phyloP scores from a whole-genome alignment of 2,797 vertebrate genomes.

The Molossus alvarezi region DNA sequence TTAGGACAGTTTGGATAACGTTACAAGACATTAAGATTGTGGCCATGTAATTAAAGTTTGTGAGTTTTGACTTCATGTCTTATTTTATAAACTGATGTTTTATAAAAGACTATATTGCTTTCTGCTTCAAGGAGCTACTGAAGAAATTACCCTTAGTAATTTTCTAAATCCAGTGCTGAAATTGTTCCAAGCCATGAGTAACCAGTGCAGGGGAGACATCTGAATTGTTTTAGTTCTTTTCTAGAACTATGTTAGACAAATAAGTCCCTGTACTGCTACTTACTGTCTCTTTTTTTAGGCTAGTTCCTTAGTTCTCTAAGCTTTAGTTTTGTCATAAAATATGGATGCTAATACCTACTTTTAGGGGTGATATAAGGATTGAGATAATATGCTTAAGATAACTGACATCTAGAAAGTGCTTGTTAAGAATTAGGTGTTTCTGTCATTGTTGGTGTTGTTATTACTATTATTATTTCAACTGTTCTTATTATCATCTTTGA shows the following conservation, averaged over 20 bases:
- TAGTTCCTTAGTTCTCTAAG: neutral
- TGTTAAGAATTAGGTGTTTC: neutral
- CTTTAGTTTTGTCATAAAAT: slow-evolving; percentile 26
- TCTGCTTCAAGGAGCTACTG: neutral
- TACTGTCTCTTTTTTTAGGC: neutral
- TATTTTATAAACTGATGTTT: slow-evolving; percentile 11
- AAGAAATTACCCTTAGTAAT: slow-evolving; percentile 32
- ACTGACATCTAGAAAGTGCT: neutral
- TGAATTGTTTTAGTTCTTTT: neutral
- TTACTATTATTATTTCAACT: neutral
- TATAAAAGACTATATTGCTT: slow-evolving; percentile 18
- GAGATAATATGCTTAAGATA: neutral
- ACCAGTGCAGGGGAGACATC: neutral
- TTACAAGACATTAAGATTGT: neutral
- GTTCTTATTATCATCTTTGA: slow-evolving; percentile 36
- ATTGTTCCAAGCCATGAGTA: neutral
- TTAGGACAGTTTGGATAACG: slow-evolving; percentile 3
- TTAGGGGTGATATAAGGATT: neutral
- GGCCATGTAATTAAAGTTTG: neutral
- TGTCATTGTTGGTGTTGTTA: neutral
- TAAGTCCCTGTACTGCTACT: neutral
- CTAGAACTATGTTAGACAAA: neutral
- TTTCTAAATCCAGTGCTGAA: neutral
- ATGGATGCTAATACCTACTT: neutral
- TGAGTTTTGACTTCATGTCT: slow-evolving; percentile 41